Base-by-base conservation (phyloP, 2,888 invertebrate species). In the Eilema sororculum region DNA sequence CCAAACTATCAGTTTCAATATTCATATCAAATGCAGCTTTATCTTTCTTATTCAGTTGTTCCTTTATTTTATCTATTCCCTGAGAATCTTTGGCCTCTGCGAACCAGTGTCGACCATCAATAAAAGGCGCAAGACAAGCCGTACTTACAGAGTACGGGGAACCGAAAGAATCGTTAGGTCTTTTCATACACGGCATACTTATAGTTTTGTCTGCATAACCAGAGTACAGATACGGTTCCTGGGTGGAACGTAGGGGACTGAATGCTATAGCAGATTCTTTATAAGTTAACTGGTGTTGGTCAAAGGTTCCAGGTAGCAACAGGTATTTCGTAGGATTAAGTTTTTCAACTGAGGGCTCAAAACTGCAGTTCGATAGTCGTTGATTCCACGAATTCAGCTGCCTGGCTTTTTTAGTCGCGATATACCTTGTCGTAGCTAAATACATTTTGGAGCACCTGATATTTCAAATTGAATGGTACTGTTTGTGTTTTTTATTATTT, bases 401-500 rank as follows among this genome's bases (percentile, higher is more conserved):
- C 24, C 28, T 37, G 62, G 62, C 24, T 62, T 62, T 30, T 22
- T 41, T 65, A 5, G 9, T 33, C 9, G 16, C 33, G 20, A 65
- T 13, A 16, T n/a, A 33, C 24, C 61, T 67, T 20, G 61, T 52
- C 2, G 16, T 30, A 65, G 46, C 33, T 59, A 66, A 41, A 61
- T 28, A 69, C 28, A 69, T 61, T 57, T 59, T 80, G 52, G n/a
- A 64, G 25, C 13, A 22, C 4, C 13, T 58, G 25, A 25, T 25
- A 24, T 58, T 58, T 5, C 13, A 12, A 24, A 24, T 58, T 13
- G 25, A 13, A 12, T 22, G 25, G 10, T 58, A 22, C 16, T 13
- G 16, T 22, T 13, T 5, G n/a, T 24, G 25, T 58, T 24, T 58
- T 58, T 25, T 13, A 58, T 25, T 58, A 58, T 58, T 58, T 58